Evolutionary conservation across 2,888 invertebrate species (phyloP).

Genomic region (Philereme vetulata): DNA sequence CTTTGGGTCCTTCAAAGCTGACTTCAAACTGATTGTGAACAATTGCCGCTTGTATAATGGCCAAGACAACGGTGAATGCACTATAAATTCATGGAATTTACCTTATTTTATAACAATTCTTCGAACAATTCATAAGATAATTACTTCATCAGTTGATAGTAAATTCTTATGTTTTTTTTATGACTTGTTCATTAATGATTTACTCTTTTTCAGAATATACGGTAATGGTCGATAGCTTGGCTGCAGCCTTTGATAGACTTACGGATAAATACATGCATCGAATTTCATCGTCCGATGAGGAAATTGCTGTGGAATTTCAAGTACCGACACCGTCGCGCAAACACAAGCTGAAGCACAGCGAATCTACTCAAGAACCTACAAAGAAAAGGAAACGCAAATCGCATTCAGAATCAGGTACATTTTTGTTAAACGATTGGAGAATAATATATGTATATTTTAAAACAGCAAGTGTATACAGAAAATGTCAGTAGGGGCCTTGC

Average conservation of each 20-base stretch:
- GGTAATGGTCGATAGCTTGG: constrained; percentile 93
- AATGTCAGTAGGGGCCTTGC: no score
- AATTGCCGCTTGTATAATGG: constrained; percentile 97
- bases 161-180: no score
- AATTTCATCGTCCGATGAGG: constrained; percentile 91
- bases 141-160: no score
- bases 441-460: not conserved
- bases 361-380: constrained; percentile 60
- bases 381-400: constrained; percentile 74
- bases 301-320: constrained; percentile 88
- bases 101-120: no score
- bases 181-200: no score
- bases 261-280: constrained; percentile 93
- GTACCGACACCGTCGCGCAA: constrained; percentile 75
- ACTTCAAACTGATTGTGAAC: constrained; percentile 95
- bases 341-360: constrained; percentile 70
- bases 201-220: constrained; percentile 88
- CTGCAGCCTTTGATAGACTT: constrained; percentile 91
- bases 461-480: no score
- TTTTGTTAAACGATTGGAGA: not conserved
- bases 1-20: constrained; percentile 91
- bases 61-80: constrained; percentile 90
- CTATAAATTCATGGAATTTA: no score
- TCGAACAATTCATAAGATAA: no score
- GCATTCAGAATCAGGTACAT: constrained; percentile 60